Evolutionary conservation across 2,797 vertebrate genomes (phyloP).

Genomic region (Labeo calbasu): DNA sequence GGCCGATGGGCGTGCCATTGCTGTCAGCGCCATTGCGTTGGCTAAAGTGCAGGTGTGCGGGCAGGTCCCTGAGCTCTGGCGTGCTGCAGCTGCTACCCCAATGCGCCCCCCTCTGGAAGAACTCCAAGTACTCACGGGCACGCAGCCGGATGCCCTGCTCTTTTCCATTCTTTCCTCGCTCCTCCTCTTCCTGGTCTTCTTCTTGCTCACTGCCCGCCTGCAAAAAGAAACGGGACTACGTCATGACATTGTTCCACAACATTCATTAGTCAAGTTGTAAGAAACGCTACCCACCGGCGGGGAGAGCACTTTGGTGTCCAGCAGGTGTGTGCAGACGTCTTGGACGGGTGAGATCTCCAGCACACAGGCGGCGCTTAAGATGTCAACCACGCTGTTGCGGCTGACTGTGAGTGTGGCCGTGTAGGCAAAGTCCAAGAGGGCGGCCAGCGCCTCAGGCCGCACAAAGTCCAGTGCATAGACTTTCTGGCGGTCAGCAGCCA

Average conservation of each 20-base stretch:
- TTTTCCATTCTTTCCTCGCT: conserved; percentile 68
- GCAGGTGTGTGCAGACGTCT: conserved; percentile 95
- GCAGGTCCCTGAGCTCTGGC: conserved; percentile 85
- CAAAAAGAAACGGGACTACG: conserved; percentile 20
- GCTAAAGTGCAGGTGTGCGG: conserved; percentile 84
- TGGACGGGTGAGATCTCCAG: conserved; percentile 93
- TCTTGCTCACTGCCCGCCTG: conserved; percentile 78
- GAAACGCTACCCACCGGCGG: conserved; percentile 73
- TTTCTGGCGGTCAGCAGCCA: conserved; percentile 92
- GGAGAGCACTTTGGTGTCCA: conserved; percentile 90
- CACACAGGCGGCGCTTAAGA: conserved; percentile 92
- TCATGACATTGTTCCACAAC: background rate
- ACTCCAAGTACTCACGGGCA: conserved; percentile 96
- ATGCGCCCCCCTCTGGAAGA: conserved; percentile 91
- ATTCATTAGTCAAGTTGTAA: background rate
- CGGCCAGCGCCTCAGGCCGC: conserved; percentile 88
- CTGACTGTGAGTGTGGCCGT: conserved; percentile 96
- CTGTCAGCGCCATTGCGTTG: conserved; percentile 81
- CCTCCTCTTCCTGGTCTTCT: conserved; percentile 69
- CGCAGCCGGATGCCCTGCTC: conserved; percentile 91
- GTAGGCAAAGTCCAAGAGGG: conserved; percentile 97
- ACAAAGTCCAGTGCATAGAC: conserved; percentile 96
- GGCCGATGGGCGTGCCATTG: conserved; percentile 82
- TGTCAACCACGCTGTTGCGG: conserved; percentile 90
- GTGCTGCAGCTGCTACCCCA: conserved; percentile 87